Evolutionary conservation across 2,797 vertebrate species (phyloP).

Genomic region (Siniperca scherzeri): DNA sequence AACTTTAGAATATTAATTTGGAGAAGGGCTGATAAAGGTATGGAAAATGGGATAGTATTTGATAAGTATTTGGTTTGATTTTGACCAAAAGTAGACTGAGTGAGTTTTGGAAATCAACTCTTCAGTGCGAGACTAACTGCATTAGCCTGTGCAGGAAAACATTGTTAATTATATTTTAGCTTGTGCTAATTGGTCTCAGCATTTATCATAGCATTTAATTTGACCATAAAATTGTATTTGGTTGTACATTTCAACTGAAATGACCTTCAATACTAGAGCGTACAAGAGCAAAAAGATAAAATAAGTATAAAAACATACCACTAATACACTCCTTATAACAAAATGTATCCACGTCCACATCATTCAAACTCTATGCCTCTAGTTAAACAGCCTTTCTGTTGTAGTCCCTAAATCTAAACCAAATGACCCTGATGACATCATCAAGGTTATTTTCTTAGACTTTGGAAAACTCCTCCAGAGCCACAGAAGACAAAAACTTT

Average conservation of each 20-base stretch:
- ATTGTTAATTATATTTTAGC: background rate
- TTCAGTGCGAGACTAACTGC: background rate
- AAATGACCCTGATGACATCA: background rate
- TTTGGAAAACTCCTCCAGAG: background rate
- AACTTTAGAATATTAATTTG: background rate
- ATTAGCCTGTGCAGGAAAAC: background rate
- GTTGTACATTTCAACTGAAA: background rate
- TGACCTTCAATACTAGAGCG: background rate
- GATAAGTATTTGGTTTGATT: background rate
- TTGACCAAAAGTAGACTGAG: background rate
- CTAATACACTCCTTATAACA: background rate
- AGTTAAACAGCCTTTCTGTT: background rate
- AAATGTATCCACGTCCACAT: background rate
- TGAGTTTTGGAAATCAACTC: background rate
- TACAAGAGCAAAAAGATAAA: background rate
- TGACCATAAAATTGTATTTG: background rate
- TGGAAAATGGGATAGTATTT: background rate
- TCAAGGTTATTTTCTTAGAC: too few species aligned
- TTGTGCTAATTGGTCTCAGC: background rate
- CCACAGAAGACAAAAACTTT: background rate
- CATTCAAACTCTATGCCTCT: background rate
- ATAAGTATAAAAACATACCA: background rate
- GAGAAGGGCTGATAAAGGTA: background rate
- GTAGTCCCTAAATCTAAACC: background rate
- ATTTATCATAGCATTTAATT: too few species aligned